Evolutionary conservation across 2,113 vertebrate species (phyloP), one percentile per base, ranked within the genome.

Genomic region (Siniperca knerii): DNA sequence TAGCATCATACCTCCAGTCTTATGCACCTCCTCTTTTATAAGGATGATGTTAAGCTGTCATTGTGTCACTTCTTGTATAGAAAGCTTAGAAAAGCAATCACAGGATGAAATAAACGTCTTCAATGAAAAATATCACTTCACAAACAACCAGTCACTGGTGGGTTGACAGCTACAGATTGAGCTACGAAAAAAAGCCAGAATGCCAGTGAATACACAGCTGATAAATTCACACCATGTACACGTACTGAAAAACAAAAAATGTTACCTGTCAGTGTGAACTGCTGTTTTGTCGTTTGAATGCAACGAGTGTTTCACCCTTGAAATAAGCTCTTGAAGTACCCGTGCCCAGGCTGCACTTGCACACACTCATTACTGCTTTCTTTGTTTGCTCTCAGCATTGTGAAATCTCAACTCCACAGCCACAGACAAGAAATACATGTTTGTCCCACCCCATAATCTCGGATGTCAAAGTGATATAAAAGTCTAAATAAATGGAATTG

Each of bases 401-500:
- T 78, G 25, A 83, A 84, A 83, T 79, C 46, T 21, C 60, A 18
- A 0, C 62, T 60, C 44, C 25, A 8, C 62, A 72, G 77, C 54
- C 79, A 52, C 42, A 64, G 25, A 76, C 21, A 86, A 76, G n/a
- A 89, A 90, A 79, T 81, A 73, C 21, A 35, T 65, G 65, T 87
- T 87, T 75, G 78, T 81, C 48, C 60, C 71, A 81, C 57, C 40
- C 37, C 8, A 12, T 77, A 48, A 76, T 82, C 65, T 57, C 72
- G 73, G 44, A 71, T 58, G 77, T 80, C 68, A 61, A 85, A 77
- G 74, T 9, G 40, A 84, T 75, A 77, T 66, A 77, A 73, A 72
- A 67, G 75, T 67, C 42, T 10, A 80, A 80, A 87, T 69, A 80
- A 85, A 81, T 68, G 57, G 66, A 85, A 85, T 66, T 79, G 83